A percentile compares a stretch with the other conserved stretches of the same genome.
phyloP scores from a whole-genome alignment of 2,797 vertebrate genomes.

The Lagodon rhomboides region DNA sequence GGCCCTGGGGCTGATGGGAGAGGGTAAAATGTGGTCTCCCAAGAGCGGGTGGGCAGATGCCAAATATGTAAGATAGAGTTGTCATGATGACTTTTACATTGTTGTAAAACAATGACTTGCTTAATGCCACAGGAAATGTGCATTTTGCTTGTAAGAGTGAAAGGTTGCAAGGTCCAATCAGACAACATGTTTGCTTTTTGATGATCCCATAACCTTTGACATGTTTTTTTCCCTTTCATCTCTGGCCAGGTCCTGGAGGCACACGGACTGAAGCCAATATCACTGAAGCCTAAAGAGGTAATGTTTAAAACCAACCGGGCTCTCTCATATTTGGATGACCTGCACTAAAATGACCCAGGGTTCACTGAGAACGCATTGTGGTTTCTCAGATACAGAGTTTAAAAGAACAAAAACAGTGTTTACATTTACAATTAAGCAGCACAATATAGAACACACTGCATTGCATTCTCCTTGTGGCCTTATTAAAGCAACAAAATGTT shows the following conservation, averaged over 20 bases:
- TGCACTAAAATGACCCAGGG: background rate
- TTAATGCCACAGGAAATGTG: constrained; percentile 25
- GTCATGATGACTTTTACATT: constrained; percentile 4
- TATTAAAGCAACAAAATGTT: too few species aligned
- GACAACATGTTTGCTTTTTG: constrained; percentile 78
- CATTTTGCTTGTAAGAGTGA: constrained; percentile 37
- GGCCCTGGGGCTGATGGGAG: constrained; percentile 96
- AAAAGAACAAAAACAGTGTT: background rate
- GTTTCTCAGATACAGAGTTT: background rate
- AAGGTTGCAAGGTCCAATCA: constrained; percentile 49
- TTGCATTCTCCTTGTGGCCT: background rate
- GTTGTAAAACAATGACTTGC: constrained; percentile 29
- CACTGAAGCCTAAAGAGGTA: constrained; percentile 98
- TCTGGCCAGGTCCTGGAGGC: constrained; percentile 92
- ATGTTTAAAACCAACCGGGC: constrained; percentile 57
- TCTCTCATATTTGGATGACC: constrained; percentile 35
- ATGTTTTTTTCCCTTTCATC: constrained; percentile 66
- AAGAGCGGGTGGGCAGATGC: constrained; percentile 99
- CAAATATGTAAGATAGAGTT: constrained; percentile 93
- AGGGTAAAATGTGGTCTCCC: constrained; percentile 99
- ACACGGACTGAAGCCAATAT: constrained; percentile 94
- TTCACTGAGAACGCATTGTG: constrained; percentile 3
- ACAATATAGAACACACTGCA: background rate
- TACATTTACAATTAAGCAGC: background rate
- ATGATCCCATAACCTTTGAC: constrained; percentile 67